Percentiles rank a stretch among this genome's conserved stretches.
Conservation (phyloP, 1,140 invertebrate genomes). For the Heliconius himera region DNA sequence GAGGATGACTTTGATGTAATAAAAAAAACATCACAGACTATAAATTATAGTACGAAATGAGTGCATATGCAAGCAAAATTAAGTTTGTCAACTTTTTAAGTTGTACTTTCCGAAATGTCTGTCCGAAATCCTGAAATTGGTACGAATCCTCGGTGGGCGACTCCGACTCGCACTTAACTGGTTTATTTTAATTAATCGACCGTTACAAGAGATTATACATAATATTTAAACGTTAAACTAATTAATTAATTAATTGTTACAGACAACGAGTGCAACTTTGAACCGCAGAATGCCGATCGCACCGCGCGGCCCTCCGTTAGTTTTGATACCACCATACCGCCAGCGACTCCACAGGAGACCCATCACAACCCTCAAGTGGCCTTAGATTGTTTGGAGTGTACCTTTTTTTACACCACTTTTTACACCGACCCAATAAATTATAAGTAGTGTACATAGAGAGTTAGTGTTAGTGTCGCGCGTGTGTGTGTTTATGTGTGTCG, state of each 20-base stretch:
- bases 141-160: too few species aligned
- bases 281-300: conserved; percentile 75
- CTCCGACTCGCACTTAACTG: too few species aligned
- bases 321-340: conserved; percentile 60
- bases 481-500: conserved; percentile 71
- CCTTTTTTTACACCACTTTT: conserved; percentile 76
- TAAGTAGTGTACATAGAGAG: conserved; percentile 61
- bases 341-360: conserved; percentile 71
- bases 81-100: too few species aligned
- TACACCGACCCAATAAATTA: conserved; percentile 73
- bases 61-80: too few species aligned
- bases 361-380: conserved; percentile 72
- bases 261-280: conserved; percentile 47
- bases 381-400: conserved; percentile 76
- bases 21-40: too few species aligned
- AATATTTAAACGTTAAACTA: not conserved
- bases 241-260: not conserved
- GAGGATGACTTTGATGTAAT: too few species aligned
- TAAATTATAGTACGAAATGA: too few species aligned
- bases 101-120: too few species aligned
- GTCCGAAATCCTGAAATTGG: too few species aligned
- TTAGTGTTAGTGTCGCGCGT: conserved; percentile 68
- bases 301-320: conserved; percentile 71
- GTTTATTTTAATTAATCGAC: not conserved
- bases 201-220: not conserved